These are phyloP conservation scores for Acrossocheilus wenchowensis DNA, from an alignment of 2,797 vertebrate genomes.

Conservation along the genomic window DNA sequence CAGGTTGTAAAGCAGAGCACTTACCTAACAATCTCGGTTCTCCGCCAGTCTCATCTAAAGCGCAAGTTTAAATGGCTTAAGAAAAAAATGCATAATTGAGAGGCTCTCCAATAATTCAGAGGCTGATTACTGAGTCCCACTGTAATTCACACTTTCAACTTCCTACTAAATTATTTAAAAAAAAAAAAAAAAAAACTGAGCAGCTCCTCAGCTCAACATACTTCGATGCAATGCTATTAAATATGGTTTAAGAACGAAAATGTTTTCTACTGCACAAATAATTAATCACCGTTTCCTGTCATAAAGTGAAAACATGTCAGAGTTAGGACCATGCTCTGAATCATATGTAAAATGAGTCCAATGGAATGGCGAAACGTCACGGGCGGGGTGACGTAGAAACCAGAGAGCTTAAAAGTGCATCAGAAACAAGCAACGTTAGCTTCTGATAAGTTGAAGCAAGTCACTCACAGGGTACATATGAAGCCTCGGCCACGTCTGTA, in stretches of 20 bases:
- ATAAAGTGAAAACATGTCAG: background rate
- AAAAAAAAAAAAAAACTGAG: background rate
- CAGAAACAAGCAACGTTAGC: too few relatives aligned
- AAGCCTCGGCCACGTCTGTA: too few relatives aligned
- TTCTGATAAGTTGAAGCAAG: too few relatives aligned
- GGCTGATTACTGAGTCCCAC: conserved; percentile 20
- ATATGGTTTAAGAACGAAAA: background rate
- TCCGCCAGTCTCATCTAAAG: background rate
- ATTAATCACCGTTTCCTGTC: background rate
- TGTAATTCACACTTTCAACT: conserved; percentile 18
- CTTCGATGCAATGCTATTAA: background rate
- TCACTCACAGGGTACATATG: too few relatives aligned
- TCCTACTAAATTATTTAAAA: conserved; percentile 21
- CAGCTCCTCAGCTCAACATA: background rate
- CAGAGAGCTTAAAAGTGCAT: too few relatives aligned
- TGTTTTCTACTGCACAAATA: background rate
- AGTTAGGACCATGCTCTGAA: background rate
- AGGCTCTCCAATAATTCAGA: conserved; percentile 24
- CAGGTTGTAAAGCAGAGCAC: background rate
- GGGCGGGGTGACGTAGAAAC: too few relatives aligned
- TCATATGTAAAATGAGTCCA: too few relatives aligned
- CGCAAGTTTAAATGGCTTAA: background rate
- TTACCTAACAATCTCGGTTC: conserved; percentile 5
- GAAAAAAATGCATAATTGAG: conserved; percentile 12
- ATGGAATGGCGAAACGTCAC: too few relatives aligned